Percentiles rank a stretch among this genome's conserved stretches.
Evolutionary conservation across 2,113 vertebrate species (phyloP).

Genomic region (Rhegmatorhina hoffmannsi): DNA sequence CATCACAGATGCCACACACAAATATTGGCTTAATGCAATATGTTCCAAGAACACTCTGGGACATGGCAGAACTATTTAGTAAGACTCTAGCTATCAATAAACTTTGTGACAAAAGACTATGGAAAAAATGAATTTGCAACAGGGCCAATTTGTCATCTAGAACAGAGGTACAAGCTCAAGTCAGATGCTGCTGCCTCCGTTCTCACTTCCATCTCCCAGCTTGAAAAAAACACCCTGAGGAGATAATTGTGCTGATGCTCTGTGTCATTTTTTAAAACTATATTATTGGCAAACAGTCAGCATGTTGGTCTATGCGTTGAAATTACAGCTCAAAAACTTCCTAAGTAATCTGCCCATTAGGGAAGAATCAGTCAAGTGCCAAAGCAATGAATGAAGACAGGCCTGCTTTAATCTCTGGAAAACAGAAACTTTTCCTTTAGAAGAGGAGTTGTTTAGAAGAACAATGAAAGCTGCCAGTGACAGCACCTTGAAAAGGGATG

Average conservation of each 20-base stretch:
- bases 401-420: conserved; percentile 56
- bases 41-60: neutral
- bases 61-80: neutral
- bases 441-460: conserved; percentile 53
- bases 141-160: neutral
- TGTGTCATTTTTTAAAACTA: neutral
- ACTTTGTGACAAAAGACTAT: neutral
- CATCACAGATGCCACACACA: neutral
- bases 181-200: neutral
- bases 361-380: conserved; percentile 58
- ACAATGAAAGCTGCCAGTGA: conserved; percentile 60
- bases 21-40: neutral
- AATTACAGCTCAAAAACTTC: conserved; percentile 37
- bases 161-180: neutral
- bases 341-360: conserved; percentile 47
- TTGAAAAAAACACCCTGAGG: neutral
- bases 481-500: conserved; percentile 53
- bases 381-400: conserved; percentile 47
- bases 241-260: conserved; percentile 20
- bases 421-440: conserved; percentile 55
- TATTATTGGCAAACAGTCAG: conserved; percentile 3
- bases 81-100: neutral
- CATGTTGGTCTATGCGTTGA: neutral
- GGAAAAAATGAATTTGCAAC: neutral
- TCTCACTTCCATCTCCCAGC: neutral